phyloP scores from a whole-genome alignment of 2,888 invertebrate species.

The Euclidia mi region DNA sequence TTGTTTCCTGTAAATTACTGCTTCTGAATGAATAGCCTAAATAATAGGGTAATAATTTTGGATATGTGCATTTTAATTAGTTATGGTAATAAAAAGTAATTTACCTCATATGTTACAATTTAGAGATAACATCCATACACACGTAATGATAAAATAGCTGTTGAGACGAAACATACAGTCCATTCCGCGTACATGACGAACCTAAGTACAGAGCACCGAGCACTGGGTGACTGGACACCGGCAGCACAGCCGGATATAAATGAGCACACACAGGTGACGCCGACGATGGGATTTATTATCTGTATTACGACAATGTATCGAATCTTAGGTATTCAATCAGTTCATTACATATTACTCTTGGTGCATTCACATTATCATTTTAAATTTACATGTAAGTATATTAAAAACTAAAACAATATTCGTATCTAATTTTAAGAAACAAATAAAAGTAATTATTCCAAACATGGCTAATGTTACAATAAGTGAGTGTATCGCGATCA shows the following conservation, averaged over 20 bases:
- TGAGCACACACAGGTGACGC: background rate
- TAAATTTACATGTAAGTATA: background rate
- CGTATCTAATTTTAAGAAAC: too few species aligned
- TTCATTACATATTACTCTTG: background rate
- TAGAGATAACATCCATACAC: slow-evolving; percentile 65
- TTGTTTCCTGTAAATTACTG: background rate
- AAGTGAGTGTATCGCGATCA: background rate
- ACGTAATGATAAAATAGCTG: slow-evolving; percentile 43
- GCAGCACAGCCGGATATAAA: background rate
- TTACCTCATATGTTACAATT: slow-evolving; percentile 72
- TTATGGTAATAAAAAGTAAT: slow-evolving; percentile 71
- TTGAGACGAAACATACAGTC: slow-evolving; percentile 42
- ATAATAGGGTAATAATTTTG: slow-evolving; percentile 49
- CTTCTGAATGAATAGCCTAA: slow-evolving; percentile 9
- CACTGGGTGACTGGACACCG: too few species aligned
- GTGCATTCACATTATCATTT: background rate
- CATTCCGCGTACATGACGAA: slow-evolving; percentile 25
- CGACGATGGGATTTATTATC: background rate
- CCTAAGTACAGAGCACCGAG: slow-evolving; percentile 1
- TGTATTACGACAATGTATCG: background rate
- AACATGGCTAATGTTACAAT: background rate
- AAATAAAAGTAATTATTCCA: background rate
- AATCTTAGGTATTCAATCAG: background rate
- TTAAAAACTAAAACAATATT: background rate
- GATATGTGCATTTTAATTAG: slow-evolving; percentile 80